Conservation (phyloP, 2,113 vertebrate genomes). For the Paedocypris sp. region DNA sequence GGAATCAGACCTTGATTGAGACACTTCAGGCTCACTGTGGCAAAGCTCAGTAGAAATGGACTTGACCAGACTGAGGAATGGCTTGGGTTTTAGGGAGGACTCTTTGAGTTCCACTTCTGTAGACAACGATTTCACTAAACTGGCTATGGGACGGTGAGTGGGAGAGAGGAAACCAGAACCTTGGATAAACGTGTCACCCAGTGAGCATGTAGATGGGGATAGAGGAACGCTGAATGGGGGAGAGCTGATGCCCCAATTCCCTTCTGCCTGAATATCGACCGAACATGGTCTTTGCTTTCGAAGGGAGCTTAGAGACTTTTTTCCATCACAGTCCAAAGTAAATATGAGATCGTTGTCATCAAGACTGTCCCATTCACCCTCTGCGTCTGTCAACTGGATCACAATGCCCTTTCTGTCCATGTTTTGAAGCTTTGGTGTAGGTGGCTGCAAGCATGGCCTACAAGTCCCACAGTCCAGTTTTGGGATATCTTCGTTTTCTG, state of each 20-base stretch:
- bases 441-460: neutral
- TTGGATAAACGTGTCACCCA: constrained; percentile 47
- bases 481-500: constrained; percentile 30
- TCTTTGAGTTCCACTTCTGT: constrained; percentile 64
- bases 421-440: neutral
- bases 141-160: constrained; percentile 51
- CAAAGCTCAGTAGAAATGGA: constrained; percentile 73
- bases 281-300: constrained; percentile 42
- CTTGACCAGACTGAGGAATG: constrained; percentile 68
- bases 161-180: constrained; percentile 50
- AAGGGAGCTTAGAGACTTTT: constrained; percentile 40
- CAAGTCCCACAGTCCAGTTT: constrained; percentile 11
- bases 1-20: constrained; percentile 70
- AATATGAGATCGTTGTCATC: constrained; percentile 58
- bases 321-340: constrained; percentile 49
- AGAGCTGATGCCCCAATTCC: constrained; percentile 36
- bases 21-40: constrained; percentile 62
- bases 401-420: constrained; percentile 50
- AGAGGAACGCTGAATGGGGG: constrained; percentile 45
- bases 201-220: constrained; percentile 51
- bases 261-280: neutral
- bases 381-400: constrained; percentile 57
- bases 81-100: constrained; percentile 57
- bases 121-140: constrained; percentile 69
- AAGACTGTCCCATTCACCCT: constrained; percentile 53